Conservation (phyloP, 2,888 invertebrate genomes). For the Coremacera marginata region DNA sequence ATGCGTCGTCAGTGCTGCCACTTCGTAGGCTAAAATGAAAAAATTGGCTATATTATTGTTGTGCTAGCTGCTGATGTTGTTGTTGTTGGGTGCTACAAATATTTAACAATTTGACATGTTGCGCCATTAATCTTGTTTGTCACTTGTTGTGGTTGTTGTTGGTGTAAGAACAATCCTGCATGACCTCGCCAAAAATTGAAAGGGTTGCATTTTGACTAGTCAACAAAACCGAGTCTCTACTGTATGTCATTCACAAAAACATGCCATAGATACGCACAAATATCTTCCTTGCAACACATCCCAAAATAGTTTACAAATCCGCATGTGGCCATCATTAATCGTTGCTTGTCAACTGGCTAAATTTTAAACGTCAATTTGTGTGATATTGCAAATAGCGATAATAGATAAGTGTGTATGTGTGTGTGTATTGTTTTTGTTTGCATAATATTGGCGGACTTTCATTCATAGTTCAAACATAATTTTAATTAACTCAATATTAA, state of each 20-base stretch:
- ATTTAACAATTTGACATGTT: slow-evolving; percentile 41
- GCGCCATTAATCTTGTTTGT: slow-evolving; percentile 38
- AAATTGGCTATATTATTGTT: slow-evolving; percentile 33
- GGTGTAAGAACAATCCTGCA: not conserved
- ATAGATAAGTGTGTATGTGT: too few relatives aligned
- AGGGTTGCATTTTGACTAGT: slow-evolving; percentile 4
- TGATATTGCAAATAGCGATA: not conserved
- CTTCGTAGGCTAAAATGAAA: slow-evolving; percentile 30
- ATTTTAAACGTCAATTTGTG: slow-evolving; percentile 18
- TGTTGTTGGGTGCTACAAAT: slow-evolving; percentile 29
- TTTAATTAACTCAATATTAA: too few relatives aligned
- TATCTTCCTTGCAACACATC: not conserved
- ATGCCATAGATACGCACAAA: not conserved
- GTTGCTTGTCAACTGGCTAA: slow-evolving; percentile 22
- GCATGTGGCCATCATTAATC: slow-evolving; percentile 28
- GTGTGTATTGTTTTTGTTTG: too few relatives aligned
- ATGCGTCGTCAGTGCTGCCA: not conserved
- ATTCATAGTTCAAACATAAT: too few relatives aligned
- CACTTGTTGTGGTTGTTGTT: slow-evolving; percentile 16
- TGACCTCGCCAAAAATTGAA: slow-evolving; percentile 27
- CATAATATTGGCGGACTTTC: too few relatives aligned
- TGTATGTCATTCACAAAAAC: not conserved
- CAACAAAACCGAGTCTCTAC: not conserved
- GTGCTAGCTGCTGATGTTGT: slow-evolving; percentile 23
- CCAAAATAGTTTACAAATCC: slow-evolving; percentile 24